Evolutionary conservation across 2,797 vertebrate genomes (phyloP).

Genomic region (Echiichthys vipera): DNA sequence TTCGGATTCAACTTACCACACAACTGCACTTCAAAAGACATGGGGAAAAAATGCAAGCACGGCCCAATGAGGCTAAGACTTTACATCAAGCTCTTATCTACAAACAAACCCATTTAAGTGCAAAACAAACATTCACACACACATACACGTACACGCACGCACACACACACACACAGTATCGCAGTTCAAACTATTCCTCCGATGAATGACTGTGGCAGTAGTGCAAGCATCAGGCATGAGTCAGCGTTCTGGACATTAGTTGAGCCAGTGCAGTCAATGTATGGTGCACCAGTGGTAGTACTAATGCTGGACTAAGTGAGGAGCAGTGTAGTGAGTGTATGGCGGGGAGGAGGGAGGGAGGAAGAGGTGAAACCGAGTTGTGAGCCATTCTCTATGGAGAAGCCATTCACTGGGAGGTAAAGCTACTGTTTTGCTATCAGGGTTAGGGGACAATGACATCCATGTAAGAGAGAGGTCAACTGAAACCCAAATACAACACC

Average conservation of each 20-base stretch:
- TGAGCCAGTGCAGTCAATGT: slow-evolving; percentile 67
- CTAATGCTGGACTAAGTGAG: slow-evolving; percentile 58
- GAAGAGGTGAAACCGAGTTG: slow-evolving; percentile 60
- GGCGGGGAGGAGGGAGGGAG: slow-evolving; percentile 33
- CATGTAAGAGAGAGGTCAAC: slow-evolving; percentile 64
- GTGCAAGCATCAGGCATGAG: slow-evolving; percentile 87
- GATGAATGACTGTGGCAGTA: slow-evolving; percentile 74
- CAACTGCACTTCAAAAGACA: slow-evolving; percentile 48
- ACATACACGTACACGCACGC: slow-evolving; percentile 36
- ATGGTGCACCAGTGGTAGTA: slow-evolving; percentile 53
- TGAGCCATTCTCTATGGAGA: slow-evolving; percentile 75
- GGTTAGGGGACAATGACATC: slow-evolving; percentile 71
- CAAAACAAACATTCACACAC: slow-evolving; percentile 35
- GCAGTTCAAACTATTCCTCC: slow-evolving; percentile 39
- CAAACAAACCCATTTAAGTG: slow-evolving; percentile 35
- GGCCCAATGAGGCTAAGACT: not conserved
- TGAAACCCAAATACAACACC: slow-evolving; percentile 34
- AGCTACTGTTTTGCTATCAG: slow-evolving; percentile 44
- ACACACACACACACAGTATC: slow-evolving; percentile 28
- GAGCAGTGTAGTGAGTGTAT: slow-evolving; percentile 55
- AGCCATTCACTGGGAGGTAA: slow-evolving; percentile 75
- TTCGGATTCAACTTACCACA: slow-evolving; percentile 66
- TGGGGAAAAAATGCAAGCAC: slow-evolving; percentile 44
- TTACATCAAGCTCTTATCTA: slow-evolving; percentile 7
- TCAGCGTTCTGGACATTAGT: slow-evolving; percentile 71